Evolutionary conservation across 1,140 invertebrate species (phyloP).

Genomic region (Solen grandis): DNA sequence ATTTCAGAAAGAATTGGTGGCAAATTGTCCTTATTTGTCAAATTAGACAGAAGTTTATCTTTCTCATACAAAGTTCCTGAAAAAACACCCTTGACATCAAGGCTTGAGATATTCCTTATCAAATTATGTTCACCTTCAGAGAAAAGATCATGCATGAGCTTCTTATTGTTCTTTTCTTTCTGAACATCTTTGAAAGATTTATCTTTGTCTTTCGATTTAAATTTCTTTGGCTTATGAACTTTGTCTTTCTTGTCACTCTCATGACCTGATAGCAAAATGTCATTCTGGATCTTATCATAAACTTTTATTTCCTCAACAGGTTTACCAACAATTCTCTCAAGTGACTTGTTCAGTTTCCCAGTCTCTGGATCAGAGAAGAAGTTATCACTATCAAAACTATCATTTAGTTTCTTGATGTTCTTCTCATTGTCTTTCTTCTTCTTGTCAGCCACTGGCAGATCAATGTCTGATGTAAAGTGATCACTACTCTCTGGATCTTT

Average conservation of each 20-base stretch:
- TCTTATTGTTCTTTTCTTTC: slow-evolving; percentile 40
- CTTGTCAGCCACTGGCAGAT: not conserved
- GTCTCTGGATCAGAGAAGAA: slow-evolving; percentile 28
- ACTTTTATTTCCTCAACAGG: not conserved
- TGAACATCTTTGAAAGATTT: slow-evolving; percentile 18
- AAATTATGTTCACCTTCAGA: slow-evolving; percentile 29
- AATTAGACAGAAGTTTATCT: slow-evolving; percentile 38
- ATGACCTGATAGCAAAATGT: not conserved
- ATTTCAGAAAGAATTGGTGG: slow-evolving; percentile 38
- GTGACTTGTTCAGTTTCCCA: not conserved
- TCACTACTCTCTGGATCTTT: slow-evolving; percentile 46
- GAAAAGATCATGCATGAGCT: slow-evolving; percentile 34
- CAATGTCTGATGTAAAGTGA: slow-evolving; percentile 28
- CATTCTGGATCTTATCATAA: slow-evolving; percentile 20
- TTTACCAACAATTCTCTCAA: not conserved
- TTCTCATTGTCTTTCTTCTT: slow-evolving; percentile 35
- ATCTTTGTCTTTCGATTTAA: slow-evolving; percentile 36
- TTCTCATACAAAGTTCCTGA: slow-evolving; percentile 41
- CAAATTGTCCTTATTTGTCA: slow-evolving; percentile 52
- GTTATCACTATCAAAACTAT: slow-evolving; percentile 40
- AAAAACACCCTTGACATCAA: slow-evolving; percentile 39
- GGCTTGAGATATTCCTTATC: slow-evolving; percentile 22
- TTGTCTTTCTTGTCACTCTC: slow-evolving; percentile 36
- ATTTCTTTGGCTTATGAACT: slow-evolving; percentile 40
- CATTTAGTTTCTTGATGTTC: slow-evolving; percentile 12